Percentiles rank a stretch among this genome's conserved stretches.
These are phyloP conservation scores for Teleogryllus oceanicus DNA, from an alignment of 2,888 invertebrate species.

Conservation along the genomic window DNA sequence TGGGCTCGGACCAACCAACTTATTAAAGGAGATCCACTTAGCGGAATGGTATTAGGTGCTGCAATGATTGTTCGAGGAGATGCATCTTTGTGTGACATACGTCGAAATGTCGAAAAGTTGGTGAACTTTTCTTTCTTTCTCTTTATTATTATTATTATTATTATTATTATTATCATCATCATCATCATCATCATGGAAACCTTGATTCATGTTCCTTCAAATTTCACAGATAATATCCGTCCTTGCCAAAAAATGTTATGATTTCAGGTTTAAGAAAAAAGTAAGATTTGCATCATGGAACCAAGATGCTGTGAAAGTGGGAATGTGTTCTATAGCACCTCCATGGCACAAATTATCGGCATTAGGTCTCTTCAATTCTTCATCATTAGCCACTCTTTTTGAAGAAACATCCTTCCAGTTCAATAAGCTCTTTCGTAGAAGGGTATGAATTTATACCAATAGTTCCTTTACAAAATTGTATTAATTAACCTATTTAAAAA, in stretches of 20 bases:
- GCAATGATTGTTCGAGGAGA: slow-evolving; percentile 52
- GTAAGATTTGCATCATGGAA: slow-evolving; percentile 52
- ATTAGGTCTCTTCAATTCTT: slow-evolving; percentile 52
- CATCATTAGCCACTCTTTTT: slow-evolving; percentile 50
- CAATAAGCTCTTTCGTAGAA: slow-evolving; percentile 50
- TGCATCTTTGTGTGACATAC: slow-evolving; percentile 50
- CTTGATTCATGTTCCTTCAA: too few species aligned
- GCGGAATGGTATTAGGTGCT: slow-evolving; percentile 47
- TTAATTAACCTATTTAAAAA: not conserved
- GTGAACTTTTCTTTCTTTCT: not conserved
- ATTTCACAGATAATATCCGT: too few species aligned
- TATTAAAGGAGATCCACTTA: slow-evolving; percentile 50
- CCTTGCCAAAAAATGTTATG: too few species aligned
- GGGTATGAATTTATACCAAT: slow-evolving; percentile 43
- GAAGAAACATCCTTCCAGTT: slow-evolving; percentile 48
- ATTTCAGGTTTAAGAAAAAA: slow-evolving; percentile 48
- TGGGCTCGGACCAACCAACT: slow-evolving; percentile 52
- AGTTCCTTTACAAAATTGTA: not conserved
- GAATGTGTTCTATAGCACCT: slow-evolving; percentile 52
- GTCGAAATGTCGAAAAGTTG: slow-evolving; percentile 50
- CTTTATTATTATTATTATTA: too few species aligned
- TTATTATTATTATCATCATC: too few species aligned
- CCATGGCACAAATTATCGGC: slow-evolving; percentile 50
- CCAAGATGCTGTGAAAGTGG: slow-evolving; percentile 51
- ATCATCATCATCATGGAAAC: too few species aligned